Evolutionary conservation across 2,113 vertebrate genomes (phyloP), one percentile per base, ranked within the genome.

Genomic region (Pongo abelii): DNA sequence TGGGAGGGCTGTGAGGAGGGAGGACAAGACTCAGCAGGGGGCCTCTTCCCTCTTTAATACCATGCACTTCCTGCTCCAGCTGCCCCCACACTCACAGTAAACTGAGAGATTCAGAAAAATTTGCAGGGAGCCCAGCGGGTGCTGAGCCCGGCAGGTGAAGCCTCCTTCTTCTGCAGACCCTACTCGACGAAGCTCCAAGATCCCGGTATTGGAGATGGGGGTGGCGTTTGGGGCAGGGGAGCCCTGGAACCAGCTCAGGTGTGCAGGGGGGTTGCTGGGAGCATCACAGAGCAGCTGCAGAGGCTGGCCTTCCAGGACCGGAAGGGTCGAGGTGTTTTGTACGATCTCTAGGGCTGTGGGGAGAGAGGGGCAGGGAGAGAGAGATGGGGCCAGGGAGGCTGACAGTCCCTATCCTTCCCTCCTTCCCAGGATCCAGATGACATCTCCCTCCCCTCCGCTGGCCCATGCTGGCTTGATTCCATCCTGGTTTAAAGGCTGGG

Each of bases 181-280:
- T 0, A 78, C 8, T 0, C 0, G 0, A 1, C 14, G 1, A 70
- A 96, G 79, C 22, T 74, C 61, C 91, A 98, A 57, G 50, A 9
- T 12, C 3, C 0, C 3, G 0, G 32, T 14, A 5, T 5, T 18
- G 25, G 57, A 67, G 16, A 38, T 1, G 5, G 0, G 23, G 61
- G 80, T 6, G 14, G 11, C 1, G 0, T 75, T 91, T 35, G 1
- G 18, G 12, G 18, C 3, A 0, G 11, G 40, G 6, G 52, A 32
- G 3, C 18, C 32, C 2, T 0, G 17, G 46, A 52, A 7, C 96
- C 97, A 97, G 77, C 70, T 91, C 50, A 97, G 55, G 3, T 12
- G 3, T 1, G 96, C 96, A 22, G 81, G 32, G 1, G 97, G 96
- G 23, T 95, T 91, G 94, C 96, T 88, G 4, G 94, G 48, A 8